Evolutionary conservation across 2,888 invertebrate species (phyloP).

Genomic region (Myopa tessellatipennis): DNA sequence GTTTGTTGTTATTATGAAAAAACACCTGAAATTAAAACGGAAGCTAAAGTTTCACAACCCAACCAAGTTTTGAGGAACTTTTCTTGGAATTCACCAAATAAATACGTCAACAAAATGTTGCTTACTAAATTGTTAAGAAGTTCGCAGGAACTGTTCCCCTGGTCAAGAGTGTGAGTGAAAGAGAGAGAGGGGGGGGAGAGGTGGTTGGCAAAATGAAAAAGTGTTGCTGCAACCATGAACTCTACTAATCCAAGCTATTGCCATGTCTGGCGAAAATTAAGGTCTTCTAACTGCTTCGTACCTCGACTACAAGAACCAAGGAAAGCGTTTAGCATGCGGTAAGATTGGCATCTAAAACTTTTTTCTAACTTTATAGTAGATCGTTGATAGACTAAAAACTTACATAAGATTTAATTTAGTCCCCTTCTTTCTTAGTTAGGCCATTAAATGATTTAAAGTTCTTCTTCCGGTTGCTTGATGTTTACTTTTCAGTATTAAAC

Average conservation of each 20-base stretch:
- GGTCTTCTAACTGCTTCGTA: background rate
- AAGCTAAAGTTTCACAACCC: too few species aligned
- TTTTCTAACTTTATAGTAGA: background rate
- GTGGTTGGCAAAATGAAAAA: too few species aligned
- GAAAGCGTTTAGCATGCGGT: too few species aligned
- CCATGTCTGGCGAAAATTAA: background rate
- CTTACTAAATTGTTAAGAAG: conserved; percentile 17
- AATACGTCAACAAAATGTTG: conserved; percentile 15
- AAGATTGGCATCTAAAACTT: background rate
- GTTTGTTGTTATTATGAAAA: too few species aligned
- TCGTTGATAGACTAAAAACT: background rate
- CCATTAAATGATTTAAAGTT: background rate
- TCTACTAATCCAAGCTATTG: conserved; percentile 4
- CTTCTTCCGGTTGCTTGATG: background rate
- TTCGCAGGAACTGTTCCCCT: background rate
- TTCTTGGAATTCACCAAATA: conserved; percentile 5
- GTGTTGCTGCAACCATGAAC: too few species aligned
- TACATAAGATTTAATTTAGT: background rate
- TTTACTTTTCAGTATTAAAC: background rate
- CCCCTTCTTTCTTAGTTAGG: background rate
- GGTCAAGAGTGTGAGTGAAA: too few species aligned
- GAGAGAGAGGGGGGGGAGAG: too few species aligned
- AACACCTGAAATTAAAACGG: too few species aligned
- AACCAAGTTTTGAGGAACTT: background rate
- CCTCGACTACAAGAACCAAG: background rate